phyloP scores from a whole-genome alignment of 2,888 invertebrate genomes.

The Limenitis camilla region DNA sequence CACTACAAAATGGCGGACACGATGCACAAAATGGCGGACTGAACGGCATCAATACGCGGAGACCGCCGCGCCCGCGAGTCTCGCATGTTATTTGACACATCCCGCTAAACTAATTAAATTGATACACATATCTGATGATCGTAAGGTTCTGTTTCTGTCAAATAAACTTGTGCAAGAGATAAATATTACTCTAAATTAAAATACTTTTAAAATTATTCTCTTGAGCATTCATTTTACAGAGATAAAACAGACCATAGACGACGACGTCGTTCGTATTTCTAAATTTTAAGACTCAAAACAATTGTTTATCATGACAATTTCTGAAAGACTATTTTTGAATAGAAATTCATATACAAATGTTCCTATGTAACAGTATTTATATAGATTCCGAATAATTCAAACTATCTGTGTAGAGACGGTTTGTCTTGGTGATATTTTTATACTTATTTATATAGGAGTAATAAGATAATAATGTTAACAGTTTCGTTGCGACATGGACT shows the following conservation, averaged over 20 bases:
- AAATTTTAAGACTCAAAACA: no score
- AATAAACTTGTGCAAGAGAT: no score
- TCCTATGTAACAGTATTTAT: constrained; percentile 4
- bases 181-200: no score
- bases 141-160: not conserved
- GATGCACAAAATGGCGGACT: constrained; percentile 18
- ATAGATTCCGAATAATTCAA: constrained; percentile 1
- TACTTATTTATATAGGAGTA: constrained; percentile 18
- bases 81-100: constrained; percentile 45
- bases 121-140: constrained; percentile 4
- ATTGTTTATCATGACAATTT: not conserved
- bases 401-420: constrained; percentile 4
- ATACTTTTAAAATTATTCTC: no score
- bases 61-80: constrained; percentile 28
- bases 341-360: not conserved
- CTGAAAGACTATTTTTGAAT: not conserved
- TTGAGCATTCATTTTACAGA: constrained; percentile 15
- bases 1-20: constrained; percentile 21
- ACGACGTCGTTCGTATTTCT: no score
- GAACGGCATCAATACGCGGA: constrained; percentile 14
- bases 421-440: constrained; percentile 23
- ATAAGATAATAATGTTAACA: constrained; percentile 16
- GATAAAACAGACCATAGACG: constrained; percentile 25
- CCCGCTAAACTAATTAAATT: constrained; percentile 6
- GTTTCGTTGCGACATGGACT: constrained; percentile 50